These are phyloP conservation scores for Ellobius talpinus DNA, from an alignment of 2,113 vertebrate species.

Conservation along the genomic window DNA sequence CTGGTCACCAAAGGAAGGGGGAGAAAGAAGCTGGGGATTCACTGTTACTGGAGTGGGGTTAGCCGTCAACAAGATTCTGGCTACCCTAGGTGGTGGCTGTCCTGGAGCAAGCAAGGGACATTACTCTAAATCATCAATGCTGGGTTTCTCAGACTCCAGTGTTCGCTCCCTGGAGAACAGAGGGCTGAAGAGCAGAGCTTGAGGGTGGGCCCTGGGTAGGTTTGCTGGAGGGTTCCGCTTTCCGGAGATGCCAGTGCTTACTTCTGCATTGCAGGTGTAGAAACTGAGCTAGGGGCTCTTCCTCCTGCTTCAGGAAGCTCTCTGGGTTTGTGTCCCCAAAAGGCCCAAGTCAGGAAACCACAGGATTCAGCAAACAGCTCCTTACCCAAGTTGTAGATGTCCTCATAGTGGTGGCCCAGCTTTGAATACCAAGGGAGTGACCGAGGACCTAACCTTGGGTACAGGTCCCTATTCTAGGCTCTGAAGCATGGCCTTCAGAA, in stretches of 20 bases:
- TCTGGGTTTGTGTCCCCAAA: not conserved
- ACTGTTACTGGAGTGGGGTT: not conserved
- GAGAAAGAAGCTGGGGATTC: not conserved
- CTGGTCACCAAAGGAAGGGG: not conserved
- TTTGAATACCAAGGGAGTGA: not conserved
- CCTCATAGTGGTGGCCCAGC: not conserved
- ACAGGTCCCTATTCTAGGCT: not conserved
- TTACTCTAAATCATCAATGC: not conserved
- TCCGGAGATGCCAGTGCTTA: not conserved
- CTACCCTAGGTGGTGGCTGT: not conserved
- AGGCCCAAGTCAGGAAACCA: not conserved
- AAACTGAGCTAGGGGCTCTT: not conserved
- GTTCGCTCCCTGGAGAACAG: not conserved
- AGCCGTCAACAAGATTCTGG: not conserved
- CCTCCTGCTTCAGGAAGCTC: not conserved
- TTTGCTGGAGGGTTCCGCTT: not conserved
- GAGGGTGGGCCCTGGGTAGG: no score
- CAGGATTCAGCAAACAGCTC: not conserved
- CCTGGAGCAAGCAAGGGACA: no score
- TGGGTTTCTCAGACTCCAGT: not conserved
- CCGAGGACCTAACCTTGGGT: no score
- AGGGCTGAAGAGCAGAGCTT: not conserved
- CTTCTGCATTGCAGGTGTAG: not conserved
- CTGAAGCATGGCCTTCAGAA: not conserved
- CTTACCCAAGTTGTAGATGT: not conserved